Evolutionary conservation across 92 coral and sea anemone genomes (phyloP), one percentile per base, ranked within the genome.

Genomic region (Palythoa grandiflora): DNA sequence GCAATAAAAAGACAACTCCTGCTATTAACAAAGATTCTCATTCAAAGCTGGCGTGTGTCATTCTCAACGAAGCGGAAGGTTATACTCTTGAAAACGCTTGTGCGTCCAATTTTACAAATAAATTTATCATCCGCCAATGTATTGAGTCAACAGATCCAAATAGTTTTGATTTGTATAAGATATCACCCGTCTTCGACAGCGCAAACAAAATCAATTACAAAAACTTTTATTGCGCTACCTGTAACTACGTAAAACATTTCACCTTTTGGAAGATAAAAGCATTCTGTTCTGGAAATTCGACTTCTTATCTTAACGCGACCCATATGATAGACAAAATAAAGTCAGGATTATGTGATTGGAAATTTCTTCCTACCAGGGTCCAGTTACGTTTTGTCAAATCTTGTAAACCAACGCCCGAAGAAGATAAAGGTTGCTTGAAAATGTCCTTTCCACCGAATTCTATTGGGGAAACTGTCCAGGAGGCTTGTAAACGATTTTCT

Each of bases 191-290:
- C 63, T 75, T 75, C 39, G 61, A 75, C 5, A 28, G 14, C n/a
- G 78, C 52, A 15, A 39, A 51, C 52, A 38, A 55, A 36, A 7
- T 75, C 50, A 36, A 70, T 51, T 79, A 53, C 53, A 79, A 53
- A 6, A 79, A 60, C 70, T 36, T 2, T 60, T 60, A 57, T 57
- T 79, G 84, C 38, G 70, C 84, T 3, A 60, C 9, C 8, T 57
- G 72, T 59, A 57, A 53, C 70, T 40, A 59, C 19, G 84, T 72
- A 79, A 60, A 60, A 79, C 1, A 44, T 38, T 35, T 78, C 1
- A 37, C 2, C 2, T 78, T 78, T 59, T 78, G 83, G 83, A 55
- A 17, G 16, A 48, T 75, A n/a, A 50, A 50, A 51, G 80, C 80
- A n/a, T 6, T 2, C 6, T 75, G 80, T 75, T 21, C 1, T 75